A percentile compares a stretch with the other conserved stretches of the same genome.
Evolutionary conservation across 2,888 invertebrate genomes (phyloP).

Genomic region (Athalia cordata): DNA sequence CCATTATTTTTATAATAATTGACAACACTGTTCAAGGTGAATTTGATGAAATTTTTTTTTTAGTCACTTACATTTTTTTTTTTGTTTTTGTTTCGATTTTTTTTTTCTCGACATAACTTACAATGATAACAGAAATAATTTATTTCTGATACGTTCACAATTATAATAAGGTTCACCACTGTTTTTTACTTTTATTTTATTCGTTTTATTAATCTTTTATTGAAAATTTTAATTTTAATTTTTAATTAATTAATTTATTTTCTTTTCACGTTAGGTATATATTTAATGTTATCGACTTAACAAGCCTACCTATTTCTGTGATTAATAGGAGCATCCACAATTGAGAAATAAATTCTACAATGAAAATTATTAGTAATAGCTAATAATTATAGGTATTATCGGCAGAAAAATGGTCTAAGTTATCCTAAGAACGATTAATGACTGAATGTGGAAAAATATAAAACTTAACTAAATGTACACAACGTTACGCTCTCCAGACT

Average conservation of each 20-base stretch:
- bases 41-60: slow-evolving; percentile 39
- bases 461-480: slow-evolving; percentile 73
- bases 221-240: neutral
- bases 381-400: slow-evolving; percentile 62
- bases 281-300: slow-evolving; percentile 63
- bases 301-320: slow-evolving; percentile 60
- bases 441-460: slow-evolving; percentile 73
- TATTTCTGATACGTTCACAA: neutral
- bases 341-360: slow-evolving; percentile 54
- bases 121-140: slow-evolving; percentile 54
- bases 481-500: slow-evolving; percentile 53
- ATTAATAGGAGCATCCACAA: slow-evolving; percentile 55
- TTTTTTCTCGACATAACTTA: slow-evolving; percentile 32
- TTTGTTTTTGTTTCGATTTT: slow-evolving; percentile 20
- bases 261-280: slow-evolving; percentile 58
- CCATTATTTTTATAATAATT: slow-evolving; percentile 65
- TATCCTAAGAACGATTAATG: slow-evolving; percentile 70
- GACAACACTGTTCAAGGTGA: slow-evolving; percentile 62
- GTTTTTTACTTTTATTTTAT: too few species aligned
- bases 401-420: slow-evolving; percentile 55
- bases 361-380: slow-evolving; percentile 59
- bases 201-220: neutral
- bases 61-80: slow-evolving; percentile 24
- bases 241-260: neutral
- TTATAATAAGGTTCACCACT: neutral